A percentile compares a stretch with the other conserved stretches of the same genome.
These are phyloP conservation scores for Dunckerocampus dactyliophorus DNA, from an alignment of 2,113 vertebrate species.

Conservation along the genomic window DNA sequence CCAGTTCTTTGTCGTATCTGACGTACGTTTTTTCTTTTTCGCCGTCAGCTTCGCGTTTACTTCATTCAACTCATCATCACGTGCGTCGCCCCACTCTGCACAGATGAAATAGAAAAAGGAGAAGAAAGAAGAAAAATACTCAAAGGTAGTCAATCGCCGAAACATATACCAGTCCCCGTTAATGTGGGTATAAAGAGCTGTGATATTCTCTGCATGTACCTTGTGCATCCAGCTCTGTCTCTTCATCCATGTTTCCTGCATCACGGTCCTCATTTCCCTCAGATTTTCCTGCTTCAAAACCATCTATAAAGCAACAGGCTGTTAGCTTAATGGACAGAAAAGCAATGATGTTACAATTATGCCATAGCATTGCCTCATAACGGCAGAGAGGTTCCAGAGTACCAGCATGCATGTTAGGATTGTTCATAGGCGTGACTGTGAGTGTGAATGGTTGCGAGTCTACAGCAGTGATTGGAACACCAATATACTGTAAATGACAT, in stretches of 20 bases:
- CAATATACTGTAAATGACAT: too few species aligned
- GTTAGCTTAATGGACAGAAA: not conserved
- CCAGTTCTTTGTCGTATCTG: not conserved
- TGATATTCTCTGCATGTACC: constrained; percentile 7
- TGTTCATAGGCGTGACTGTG: too few species aligned
- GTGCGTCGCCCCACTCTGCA: not conserved
- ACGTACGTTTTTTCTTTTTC: constrained; percentile 1
- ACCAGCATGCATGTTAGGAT: too few species aligned
- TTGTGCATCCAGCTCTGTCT: not conserved
- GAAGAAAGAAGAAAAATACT: not conserved
- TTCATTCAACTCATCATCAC: not conserved
- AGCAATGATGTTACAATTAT: not conserved
- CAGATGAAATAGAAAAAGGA: not conserved
- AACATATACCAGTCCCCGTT: not conserved
- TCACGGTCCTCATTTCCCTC: constrained; percentile 10
- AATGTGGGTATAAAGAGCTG: not conserved
- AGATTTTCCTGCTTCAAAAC: constrained; percentile 4
- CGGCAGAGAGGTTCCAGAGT: too few species aligned
- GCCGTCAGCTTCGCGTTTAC: not conserved
- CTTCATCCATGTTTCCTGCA: not conserved
- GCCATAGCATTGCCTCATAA: not conserved
- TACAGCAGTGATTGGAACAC: too few species aligned
- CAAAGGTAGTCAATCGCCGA: not conserved
- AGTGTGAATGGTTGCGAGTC: too few species aligned
- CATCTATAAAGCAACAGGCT: constrained; percentile 7